Evolutionary conservation across 2,797 vertebrate genomes (phyloP).

Genomic region (Potorous gilbertii): DNA sequence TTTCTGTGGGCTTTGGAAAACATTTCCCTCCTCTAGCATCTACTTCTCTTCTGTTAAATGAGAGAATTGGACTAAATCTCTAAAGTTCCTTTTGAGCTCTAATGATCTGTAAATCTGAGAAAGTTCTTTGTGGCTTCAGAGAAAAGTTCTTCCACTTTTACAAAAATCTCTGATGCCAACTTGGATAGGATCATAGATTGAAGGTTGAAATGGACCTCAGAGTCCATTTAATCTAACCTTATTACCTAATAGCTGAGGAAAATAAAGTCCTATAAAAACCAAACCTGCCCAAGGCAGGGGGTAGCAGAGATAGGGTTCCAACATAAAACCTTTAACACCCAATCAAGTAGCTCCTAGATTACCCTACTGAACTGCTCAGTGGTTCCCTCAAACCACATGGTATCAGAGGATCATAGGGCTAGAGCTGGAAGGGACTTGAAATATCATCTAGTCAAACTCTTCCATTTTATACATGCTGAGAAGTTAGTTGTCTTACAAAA

Average conservation of each 20-base stretch:
- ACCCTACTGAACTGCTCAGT: not conserved
- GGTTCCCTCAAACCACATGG: not conserved
- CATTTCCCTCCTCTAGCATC: not conserved
- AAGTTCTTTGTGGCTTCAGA: not conserved
- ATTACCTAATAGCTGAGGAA: not conserved
- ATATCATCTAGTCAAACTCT: not conserved
- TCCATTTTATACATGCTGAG: not conserved
- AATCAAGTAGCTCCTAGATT: not conserved
- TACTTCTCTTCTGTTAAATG: not conserved
- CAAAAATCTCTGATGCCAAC: not conserved
- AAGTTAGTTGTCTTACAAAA: not conserved
- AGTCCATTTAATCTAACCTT: not conserved
- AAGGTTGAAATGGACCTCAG: not conserved
- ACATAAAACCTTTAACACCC: not conserved
- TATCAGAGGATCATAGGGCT: not conserved
- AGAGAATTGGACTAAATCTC: not conserved
- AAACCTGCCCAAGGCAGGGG: not conserved
- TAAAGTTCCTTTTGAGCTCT: not conserved
- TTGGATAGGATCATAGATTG: not conserved
- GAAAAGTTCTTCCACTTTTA: not conserved
- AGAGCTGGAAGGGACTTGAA: not conserved
- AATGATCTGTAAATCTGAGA: not conserved
- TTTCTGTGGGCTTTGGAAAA: not conserved
- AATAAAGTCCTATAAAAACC: not conserved
- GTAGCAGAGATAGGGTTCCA: not conserved